phyloP scores from a whole-genome alignment of 2,888 invertebrate genomes.

The Ochropacha duplaris region DNA sequence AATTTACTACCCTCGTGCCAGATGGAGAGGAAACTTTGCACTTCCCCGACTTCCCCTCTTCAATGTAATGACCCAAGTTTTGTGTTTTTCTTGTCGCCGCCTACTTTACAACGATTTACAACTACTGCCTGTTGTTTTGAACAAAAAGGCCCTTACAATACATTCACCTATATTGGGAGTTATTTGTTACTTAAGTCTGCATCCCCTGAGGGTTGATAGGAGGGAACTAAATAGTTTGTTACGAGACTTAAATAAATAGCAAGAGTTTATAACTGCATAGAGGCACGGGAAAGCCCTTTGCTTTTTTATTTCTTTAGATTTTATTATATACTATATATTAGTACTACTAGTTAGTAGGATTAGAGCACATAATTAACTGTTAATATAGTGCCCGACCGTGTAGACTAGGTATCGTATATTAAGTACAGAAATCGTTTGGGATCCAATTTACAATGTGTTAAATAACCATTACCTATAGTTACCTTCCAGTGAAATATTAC shows the following conservation, averaged over 20 bases:
- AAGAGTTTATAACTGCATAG: neutral
- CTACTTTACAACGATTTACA: slow-evolving; percentile 56
- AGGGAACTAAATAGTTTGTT: too few relatives aligned
- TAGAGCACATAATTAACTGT: neutral
- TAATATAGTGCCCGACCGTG: neutral
- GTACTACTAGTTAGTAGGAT: too few relatives aligned
- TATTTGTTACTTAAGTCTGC: neutral
- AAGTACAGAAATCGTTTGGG: neutral
- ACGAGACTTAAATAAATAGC: neutral
- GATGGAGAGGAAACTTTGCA: slow-evolving; percentile 63
- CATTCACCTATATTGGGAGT: neutral
- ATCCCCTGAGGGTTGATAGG: neutral
- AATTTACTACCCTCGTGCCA: slow-evolving; percentile 39
- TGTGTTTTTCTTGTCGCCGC: slow-evolving; percentile 62
- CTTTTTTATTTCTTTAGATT: too few relatives aligned
- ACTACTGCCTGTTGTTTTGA: slow-evolving; percentile 36
- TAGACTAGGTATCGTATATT: neutral
- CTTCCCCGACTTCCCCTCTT: slow-evolving; percentile 28
- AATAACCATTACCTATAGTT: neutral
- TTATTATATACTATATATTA: too few relatives aligned
- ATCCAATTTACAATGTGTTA: neutral
- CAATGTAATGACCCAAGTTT: slow-evolving; percentile 65
- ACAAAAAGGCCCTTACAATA: neutral
- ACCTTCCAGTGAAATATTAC: neutral
- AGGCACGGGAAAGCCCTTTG: too few relatives aligned